A percentile compares a stretch with the other conserved stretches of the same genome.
Conservation (phyloP, 2,113 vertebrate genomes). For the Plestiodon gilberti region DNA sequence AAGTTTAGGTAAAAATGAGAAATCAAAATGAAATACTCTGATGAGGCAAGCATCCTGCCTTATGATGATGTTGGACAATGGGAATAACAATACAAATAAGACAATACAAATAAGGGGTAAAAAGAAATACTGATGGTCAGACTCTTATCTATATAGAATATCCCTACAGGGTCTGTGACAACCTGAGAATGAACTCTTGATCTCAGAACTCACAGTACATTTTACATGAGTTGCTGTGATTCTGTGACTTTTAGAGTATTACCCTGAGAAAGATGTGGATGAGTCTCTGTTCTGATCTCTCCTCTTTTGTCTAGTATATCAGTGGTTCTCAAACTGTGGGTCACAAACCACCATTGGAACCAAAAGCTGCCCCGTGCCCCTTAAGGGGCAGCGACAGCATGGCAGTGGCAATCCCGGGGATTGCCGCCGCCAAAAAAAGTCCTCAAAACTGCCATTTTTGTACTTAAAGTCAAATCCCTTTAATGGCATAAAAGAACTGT, state of each 20-base stretch:
- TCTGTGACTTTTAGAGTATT: no score
- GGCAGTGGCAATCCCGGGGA: no score
- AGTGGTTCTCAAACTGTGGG: no score
- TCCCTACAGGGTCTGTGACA: background rate
- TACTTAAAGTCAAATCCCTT: no score
- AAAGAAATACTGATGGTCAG: background rate
- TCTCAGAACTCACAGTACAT: background rate
- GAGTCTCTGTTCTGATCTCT: background rate
- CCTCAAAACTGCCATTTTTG: no score
- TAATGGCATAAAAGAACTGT: no score
- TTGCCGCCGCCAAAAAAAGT: no score
- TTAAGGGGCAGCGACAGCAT: no score
- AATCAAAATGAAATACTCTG: conserved; percentile 45
- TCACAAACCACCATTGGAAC: no score
- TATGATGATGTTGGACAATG: background rate
- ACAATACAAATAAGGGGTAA: background rate
- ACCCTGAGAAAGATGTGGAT: background rate
- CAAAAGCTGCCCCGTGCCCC: no score
- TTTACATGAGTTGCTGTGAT: background rate
- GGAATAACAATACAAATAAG: no score
- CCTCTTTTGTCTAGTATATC: no score
- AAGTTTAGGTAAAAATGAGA: conserved; percentile 34
- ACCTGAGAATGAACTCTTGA: background rate
- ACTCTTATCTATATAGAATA: background rate
- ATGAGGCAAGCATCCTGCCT: background rate